phyloP scores from a whole-genome alignment of 2,113 vertebrate genomes.

The Chaetorhynchus papuensis region DNA sequence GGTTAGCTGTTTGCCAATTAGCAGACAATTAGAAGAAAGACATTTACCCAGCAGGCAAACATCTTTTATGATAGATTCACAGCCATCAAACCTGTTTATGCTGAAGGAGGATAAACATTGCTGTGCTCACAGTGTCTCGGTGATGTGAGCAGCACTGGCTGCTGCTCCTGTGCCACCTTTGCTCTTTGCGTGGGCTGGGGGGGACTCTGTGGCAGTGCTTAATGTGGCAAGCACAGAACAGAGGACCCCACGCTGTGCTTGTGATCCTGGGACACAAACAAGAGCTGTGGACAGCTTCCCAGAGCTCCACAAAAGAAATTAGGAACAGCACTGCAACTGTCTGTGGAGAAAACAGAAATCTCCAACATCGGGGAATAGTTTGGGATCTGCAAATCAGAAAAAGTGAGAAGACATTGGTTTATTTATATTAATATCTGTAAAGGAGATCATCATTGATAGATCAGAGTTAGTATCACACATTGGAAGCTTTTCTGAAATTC shows the following conservation, averaged over 20 bases:
- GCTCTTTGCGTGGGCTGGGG: rapidly evolving
- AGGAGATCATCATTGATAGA: neutral
- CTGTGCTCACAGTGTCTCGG: neutral
- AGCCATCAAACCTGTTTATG: conserved; percentile 2
- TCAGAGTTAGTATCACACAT: neutral
- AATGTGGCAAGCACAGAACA: neutral
- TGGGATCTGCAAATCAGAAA: neutral
- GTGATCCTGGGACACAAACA: neutral
- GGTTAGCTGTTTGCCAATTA: conserved; percentile 51
- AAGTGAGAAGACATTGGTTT: neutral
- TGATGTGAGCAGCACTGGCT: neutral
- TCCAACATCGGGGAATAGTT: neutral
- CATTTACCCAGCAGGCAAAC: conserved; percentile 12
- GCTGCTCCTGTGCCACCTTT: neutral
- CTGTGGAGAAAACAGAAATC: neutral
- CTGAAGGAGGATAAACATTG: neutral
- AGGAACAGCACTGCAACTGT: neutral
- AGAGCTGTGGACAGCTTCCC: neutral
- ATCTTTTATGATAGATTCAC: neutral
- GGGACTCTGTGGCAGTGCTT: neutral
- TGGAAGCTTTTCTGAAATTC: neutral
- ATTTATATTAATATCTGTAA: neutral
- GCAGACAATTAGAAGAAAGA: conserved; percentile 38
- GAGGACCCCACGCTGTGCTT: neutral
- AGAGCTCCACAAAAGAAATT: neutral